Conservation (phyloP, 2,797 vertebrate genomes). For the Paguma larvata region DNA sequence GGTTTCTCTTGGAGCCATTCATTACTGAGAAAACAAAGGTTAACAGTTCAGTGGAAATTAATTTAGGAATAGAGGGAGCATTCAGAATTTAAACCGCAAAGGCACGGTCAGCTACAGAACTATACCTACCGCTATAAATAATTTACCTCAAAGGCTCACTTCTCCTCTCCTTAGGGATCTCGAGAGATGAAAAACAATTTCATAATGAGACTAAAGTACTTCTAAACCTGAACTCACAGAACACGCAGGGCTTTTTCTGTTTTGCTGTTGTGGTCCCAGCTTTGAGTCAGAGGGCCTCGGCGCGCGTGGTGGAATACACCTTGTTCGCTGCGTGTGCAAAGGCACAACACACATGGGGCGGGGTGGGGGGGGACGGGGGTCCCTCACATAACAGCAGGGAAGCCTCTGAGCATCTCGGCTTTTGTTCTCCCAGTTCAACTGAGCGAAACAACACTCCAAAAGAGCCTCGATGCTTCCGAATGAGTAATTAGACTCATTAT, state of each 20-base stretch:
- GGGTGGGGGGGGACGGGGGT: fast-evolving
- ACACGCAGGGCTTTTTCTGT: background rate
- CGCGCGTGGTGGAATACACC: fast-evolving
- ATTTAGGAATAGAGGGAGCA: background rate
- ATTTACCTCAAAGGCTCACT: background rate
- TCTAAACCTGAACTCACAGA: background rate
- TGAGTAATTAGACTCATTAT: background rate
- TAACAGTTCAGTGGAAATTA: constrained; percentile 1
- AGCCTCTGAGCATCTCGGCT: background rate
- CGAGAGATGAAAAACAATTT: background rate
- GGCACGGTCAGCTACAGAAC: background rate
- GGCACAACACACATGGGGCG: too few relatives aligned
- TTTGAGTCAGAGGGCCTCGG: background rate
- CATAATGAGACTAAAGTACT: background rate
- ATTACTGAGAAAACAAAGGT: constrained; percentile 49
- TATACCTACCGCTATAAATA: background rate
- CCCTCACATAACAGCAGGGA: background rate
- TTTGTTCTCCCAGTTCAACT: fast-evolving
- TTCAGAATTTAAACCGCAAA: background rate
- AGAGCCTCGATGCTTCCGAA: background rate
- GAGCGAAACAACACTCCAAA: background rate
- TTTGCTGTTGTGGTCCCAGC: background rate
- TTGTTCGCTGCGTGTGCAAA: fast-evolving
- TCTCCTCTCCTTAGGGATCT: background rate
- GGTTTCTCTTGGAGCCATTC: background rate